Base-by-base conservation (phyloP, 2,888 invertebrate species). In the Catocala sponsa region DNA sequence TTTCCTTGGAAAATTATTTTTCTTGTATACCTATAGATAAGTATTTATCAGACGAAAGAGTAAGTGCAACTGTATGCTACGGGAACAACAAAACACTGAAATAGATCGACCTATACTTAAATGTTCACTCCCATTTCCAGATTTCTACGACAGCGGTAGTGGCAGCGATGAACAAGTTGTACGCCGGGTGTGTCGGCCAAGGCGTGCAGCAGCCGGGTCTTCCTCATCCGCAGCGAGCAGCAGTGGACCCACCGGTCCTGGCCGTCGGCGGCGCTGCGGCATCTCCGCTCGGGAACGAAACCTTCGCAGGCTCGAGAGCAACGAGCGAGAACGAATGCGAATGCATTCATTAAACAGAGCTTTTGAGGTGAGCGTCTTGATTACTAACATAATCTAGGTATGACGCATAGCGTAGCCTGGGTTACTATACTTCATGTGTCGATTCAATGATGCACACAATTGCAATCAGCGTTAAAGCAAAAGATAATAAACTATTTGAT, bases 261-360 rank as follows among this genome's bases (percentile, higher is more conserved):
- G 92, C 59, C 90, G 97, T n/a, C 93, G 97, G 76, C 95, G 97
- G 73, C 96, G 97, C 83, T 96, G 97, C 74, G 96, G 97, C 5
- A 95, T 97, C 63, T 97, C 97, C 63, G 98, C 98, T 2, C 95
- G 98, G 59, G 98, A 98, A 85, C 95, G 98, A 69, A 98, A 98
- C 90, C 92, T 98, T 64, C 95, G 98, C 54, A 95, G 98, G 61
- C 95, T 98, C 55, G 98, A 98, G 91, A 98, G 98, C 89, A 98
- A 98, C 88, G 98, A 98, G 88, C 95, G 98, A 56, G 98, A 98
- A 90, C 95, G 98, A 62, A 97, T 98, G 97, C 95, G 98, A 79
- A 98, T 98, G 98, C 98, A 98, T 88, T 97, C 97, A 56, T 95
- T 98, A 61, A 98, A 98, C 87, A 97, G 98, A 84, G 98, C 98